phyloP scores from a whole-genome alignment of 2,797 vertebrate genomes.

The Zenarchopterus dispar region DNA sequence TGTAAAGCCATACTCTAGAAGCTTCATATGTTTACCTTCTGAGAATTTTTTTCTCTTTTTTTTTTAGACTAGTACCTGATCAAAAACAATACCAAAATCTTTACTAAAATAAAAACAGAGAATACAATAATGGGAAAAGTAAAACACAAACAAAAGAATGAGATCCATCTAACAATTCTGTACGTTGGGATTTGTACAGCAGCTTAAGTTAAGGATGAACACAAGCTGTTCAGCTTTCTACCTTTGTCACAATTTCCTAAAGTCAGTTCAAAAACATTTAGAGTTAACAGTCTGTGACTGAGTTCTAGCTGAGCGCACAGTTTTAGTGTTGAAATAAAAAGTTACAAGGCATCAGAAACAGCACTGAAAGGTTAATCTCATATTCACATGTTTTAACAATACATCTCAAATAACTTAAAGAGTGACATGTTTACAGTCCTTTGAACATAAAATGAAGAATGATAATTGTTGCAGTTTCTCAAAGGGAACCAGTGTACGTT shows the following conservation, averaged over 20 bases:
- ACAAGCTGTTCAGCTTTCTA: slow-evolving; percentile 32
- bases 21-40: slow-evolving; percentile 2
- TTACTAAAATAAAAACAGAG: slow-evolving; percentile 12
- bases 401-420: neutral
- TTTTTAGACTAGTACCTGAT: neutral
- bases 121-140: slow-evolving; percentile 22
- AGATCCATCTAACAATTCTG: slow-evolving; percentile 45
- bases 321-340: slow-evolving; percentile 27
- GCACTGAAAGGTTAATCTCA: slow-evolving; percentile 34
- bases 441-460: too few relatives aligned
- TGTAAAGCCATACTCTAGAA: slow-evolving; percentile 7
- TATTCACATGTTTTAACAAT: slow-evolving; percentile 14
- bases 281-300: slow-evolving; percentile 35
- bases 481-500: too few relatives aligned
- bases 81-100: slow-evolving; percentile 4
- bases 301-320: slow-evolving; percentile 20
- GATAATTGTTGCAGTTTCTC: too few relatives aligned
- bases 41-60: slow-evolving; percentile 18
- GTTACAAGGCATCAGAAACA: slow-evolving; percentile 51
- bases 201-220: slow-evolving; percentile 28
- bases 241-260: slow-evolving; percentile 32
- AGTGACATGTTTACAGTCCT: neutral
- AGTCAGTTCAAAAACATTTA: slow-evolving; percentile 27
- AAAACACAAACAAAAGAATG: slow-evolving; percentile 35
- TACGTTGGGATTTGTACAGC: slow-evolving; percentile 41